Evolutionary conservation across 92 coral and sea anemone genomes (phyloP), one percentile per base, ranked within the genome.

Genomic region (Chrysogorgia sp.): DNA sequence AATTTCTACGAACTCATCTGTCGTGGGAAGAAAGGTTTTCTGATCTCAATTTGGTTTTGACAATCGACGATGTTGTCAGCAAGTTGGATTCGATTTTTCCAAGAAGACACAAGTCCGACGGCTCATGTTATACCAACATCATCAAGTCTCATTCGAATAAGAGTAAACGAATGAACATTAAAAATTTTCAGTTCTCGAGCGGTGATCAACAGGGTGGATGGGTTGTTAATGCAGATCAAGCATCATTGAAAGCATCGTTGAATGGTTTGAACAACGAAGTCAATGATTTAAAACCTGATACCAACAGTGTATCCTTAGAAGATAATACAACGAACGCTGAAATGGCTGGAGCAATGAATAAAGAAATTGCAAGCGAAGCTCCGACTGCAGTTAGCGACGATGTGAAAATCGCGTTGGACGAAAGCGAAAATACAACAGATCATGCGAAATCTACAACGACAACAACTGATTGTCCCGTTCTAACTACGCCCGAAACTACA

Each of bases 71-170:
- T 1, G 50, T 72, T 55, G 9, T 55, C 5, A 10, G 29, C 34
- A 60, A 35, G 10, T 56, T 72, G 30, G 63, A 72, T 29, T 72
- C 79, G 64, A 72, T 55, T 17, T 72, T 72, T 29, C 53, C 79
- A 3, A 56, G 56, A 56, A 72, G 63, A 23, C 1, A 57, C 17
- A 3, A 7, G 32, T 57, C 63, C 3, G 63, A 57, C 8, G 63
- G 63, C 17, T 10, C 31, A 7, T 57, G 17, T 19, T 57, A 57
- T 57, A 14, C 63, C 17, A 30, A 57, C 1, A 3, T 13, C 32
- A 57, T 57, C 3, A 57, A 57, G 32, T 10, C 63, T 7, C 8
- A 13, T 23, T 14, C 34, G 7, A 31, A 2, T 15, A 57, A 57
- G 23, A 57, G 23, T 3, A 57, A 57, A 23, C 30, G 63, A 12